Evolutionary conservation across 2,888 invertebrate genomes (phyloP).

Genomic region (Orthosia cruda): DNA sequence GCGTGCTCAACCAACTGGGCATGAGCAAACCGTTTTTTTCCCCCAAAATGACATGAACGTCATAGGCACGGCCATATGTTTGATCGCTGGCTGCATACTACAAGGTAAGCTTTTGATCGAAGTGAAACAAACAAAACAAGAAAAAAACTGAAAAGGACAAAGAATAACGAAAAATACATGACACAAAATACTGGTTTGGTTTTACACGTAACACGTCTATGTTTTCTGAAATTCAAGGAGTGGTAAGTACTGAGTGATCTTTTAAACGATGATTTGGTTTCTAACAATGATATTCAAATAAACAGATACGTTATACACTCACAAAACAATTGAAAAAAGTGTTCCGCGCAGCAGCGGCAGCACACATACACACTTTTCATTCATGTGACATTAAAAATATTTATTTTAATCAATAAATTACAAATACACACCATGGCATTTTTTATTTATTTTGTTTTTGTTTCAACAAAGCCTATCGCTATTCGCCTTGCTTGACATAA

Average conservation of each 20-base stretch:
- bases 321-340: too few species aligned
- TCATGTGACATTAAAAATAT: too few species aligned
- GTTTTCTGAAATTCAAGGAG: neutral
- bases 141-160: neutral
- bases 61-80: slow-evolving; percentile 36
- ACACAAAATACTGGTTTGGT: neutral
- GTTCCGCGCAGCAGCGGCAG: too few species aligned
- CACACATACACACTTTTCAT: too few species aligned
- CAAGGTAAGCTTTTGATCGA: slow-evolving; percentile 37
- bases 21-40: slow-evolving; percentile 36
- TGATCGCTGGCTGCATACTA: slow-evolving; percentile 21
- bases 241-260: neutral
- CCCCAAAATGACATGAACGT: slow-evolving; percentile 38
- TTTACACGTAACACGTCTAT: neutral
- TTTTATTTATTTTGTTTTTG: too few species aligned
- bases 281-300: too few species aligned
- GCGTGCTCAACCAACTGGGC: neutral
- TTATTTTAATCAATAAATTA: too few species aligned
- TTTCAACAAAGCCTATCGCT: too few species aligned
- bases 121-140: slow-evolving; percentile 5
- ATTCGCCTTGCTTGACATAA: too few species aligned
- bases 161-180: slow-evolving; percentile 1
- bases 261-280: neutral
- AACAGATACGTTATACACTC: too few species aligned
- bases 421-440: too few species aligned